Evolutionary conservation across 2,113 vertebrate species (phyloP).

Genomic region (Gorsachius goisagi): DNA sequence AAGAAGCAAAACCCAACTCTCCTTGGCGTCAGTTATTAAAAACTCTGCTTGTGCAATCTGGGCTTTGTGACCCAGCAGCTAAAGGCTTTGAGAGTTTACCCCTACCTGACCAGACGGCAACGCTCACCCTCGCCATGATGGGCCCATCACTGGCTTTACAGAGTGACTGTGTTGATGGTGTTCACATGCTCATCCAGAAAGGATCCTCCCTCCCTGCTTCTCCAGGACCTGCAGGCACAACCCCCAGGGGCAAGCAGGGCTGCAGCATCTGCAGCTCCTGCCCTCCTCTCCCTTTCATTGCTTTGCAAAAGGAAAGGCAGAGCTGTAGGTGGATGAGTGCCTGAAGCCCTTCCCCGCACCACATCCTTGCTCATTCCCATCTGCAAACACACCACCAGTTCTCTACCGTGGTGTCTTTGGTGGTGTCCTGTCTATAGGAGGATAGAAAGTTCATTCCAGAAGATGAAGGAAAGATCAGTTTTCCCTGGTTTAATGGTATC

Average conservation of each 20-base stretch:
- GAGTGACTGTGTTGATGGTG: too few relatives aligned
- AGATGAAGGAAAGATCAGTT: background rate
- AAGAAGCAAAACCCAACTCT: background rate
- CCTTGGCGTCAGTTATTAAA: background rate
- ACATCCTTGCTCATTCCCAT: background rate
- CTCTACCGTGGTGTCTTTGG: background rate
- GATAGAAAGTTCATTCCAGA: background rate
- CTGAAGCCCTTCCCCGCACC: background rate
- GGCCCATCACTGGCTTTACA: background rate
- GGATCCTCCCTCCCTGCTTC: background rate
- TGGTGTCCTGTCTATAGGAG: background rate
- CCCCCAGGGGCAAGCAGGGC: background rate
- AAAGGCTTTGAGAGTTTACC: background rate
- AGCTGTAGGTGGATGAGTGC: fast-evolving
- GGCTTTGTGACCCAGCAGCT: background rate
- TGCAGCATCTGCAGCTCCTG: background rate
- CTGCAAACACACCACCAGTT: background rate
- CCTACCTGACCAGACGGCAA: background rate
- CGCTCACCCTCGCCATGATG: fast-evolving
- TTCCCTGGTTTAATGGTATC: background rate
- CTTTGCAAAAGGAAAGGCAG: background rate
- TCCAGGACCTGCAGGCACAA: background rate
- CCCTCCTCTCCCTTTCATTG: background rate
- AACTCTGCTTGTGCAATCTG: background rate
- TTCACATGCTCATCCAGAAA: background rate